These are phyloP conservation scores for Lypha dubia DNA, from an alignment of 2,888 invertebrate species.

Conservation along the genomic window DNA sequence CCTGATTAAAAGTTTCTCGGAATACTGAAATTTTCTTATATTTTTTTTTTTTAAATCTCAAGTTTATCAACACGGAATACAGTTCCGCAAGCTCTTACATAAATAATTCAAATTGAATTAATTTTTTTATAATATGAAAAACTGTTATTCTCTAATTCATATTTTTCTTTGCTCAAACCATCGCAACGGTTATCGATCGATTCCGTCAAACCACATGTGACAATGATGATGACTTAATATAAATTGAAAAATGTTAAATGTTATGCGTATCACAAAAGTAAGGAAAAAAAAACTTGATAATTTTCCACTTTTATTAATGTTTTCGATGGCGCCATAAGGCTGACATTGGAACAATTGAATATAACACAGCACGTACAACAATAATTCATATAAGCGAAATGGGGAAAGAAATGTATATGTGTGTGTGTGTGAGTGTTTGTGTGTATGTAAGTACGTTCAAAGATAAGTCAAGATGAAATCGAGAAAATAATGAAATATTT, in stretches of 20 bases:
- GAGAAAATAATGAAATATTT: conserved; percentile 43
- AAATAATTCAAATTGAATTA: neutral
- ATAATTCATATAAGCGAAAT: conserved; percentile 26
- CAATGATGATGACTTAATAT: conserved; percentile 68
- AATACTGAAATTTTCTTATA: too few species aligned
- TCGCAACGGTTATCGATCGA: conserved; percentile 2
- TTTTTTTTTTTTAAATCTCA: too few species aligned
- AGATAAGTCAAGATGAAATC: conserved; percentile 42
- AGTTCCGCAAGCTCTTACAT: neutral
- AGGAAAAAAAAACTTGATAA: conserved; percentile 39
- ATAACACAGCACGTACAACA: conserved; percentile 63
- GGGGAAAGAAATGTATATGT: neutral
- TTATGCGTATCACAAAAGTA: conserved; percentile 20
- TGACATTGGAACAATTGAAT: conserved; percentile 55
- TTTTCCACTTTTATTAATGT: conserved; percentile 63
- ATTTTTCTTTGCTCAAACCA: neutral
- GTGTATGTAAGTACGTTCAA: too few species aligned
- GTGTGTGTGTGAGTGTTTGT: too few species aligned
- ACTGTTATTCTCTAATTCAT: neutral
- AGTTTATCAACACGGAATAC: too few species aligned
- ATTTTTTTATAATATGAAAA: neutral
- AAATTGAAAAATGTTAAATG: conserved; percentile 32
- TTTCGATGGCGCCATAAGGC: conserved; percentile 66
- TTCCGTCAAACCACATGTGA: conserved; percentile 54
- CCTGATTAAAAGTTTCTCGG: too few species aligned